Base-by-base conservation (phyloP, 2,888 invertebrate species). In the Parascotia fuliginaria region DNA sequence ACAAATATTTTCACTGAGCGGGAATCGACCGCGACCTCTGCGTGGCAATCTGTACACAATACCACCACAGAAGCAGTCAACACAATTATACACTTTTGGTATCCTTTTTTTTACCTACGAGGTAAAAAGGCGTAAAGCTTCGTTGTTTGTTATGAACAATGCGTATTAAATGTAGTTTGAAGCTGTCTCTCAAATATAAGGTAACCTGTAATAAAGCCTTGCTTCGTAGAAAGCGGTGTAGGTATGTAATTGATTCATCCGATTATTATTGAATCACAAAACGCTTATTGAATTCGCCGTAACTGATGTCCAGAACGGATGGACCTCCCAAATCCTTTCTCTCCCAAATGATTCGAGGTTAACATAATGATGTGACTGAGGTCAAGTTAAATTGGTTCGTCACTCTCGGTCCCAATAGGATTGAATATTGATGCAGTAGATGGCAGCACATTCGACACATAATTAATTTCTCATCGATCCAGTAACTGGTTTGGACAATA, bases 341-440 rank as follows among this genome's bases (percentile, higher is more conserved):
- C 19, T 9, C 11, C 12, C 34, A 32, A 50, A 52, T 42, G 42
- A 48, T 64, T 38, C 19, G n/a, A 32, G 48, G 38, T 42, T 45
- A 32, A 45, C 61, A 58, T 70, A 73, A 73, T 73, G 67, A 70
- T 58, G 58, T 49, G 46, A 60, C 68, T 57, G 63, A 73, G 73
- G 34, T 66, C 70, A 38, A 67, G 74, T 70, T 64, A 58, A 57
- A 67, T 67, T 55, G 75, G 70, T 69, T 61, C 58, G 58, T 65
- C 62, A 65, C 73, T 70, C 77, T 76, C 75, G 76, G 71, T 78
- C 82, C 83, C 84, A 79, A 85, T 84, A 79, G 82, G 83, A 89
- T 90, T 86, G 87, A 89, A 89, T 89, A 89, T 88, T 87, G 87
- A 88, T 85, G 83, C 77, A 81, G 73, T 87, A 89, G 89, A 88